These are phyloP conservation scores for Colletes gigas DNA, from an alignment of 1,140 invertebrate genomes.

Conservation along the genomic window DNA sequence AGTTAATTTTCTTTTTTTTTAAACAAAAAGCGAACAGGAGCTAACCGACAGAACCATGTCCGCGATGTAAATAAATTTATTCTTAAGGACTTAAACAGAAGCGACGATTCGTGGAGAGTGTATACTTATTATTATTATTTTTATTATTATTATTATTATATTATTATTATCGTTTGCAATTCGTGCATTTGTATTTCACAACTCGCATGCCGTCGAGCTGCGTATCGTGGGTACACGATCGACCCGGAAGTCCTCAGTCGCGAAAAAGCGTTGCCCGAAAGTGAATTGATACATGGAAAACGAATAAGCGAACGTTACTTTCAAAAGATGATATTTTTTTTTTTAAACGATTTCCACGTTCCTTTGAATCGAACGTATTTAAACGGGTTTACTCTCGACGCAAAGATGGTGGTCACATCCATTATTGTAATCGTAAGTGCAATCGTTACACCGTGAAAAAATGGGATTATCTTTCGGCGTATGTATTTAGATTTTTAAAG, in stretches of 20 bases:
- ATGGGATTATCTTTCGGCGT: background rate
- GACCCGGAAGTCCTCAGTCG: constrained; percentile 26
- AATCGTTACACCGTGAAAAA: background rate
- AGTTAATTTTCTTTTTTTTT: background rate
- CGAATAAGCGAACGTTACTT: background rate
- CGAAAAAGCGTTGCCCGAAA: background rate
- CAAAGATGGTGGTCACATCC: background rate
- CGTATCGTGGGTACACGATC: constrained; percentile 32
- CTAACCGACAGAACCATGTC: constrained; percentile 28
- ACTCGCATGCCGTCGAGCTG: background rate
- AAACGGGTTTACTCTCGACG: background rate
- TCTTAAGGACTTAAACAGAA: constrained; percentile 50
- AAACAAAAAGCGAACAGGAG: background rate
- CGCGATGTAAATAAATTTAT: constrained; percentile 52
- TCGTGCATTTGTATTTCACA: constrained; percentile 57
- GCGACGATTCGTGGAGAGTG: constrained; percentile 38
- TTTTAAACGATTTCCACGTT: background rate
- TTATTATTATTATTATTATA: constrained; percentile 20
- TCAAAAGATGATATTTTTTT: background rate
- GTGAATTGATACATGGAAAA: background rate
- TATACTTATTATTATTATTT: constrained; percentile 46
- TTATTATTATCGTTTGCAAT: constrained; percentile 50
- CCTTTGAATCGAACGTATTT: too few species aligned
- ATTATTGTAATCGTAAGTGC: background rate
- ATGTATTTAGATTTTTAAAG: background rate